A percentile compares a stretch with the other conserved stretches of the same genome.
Conservation (phyloP, 2,113 vertebrate genomes). For the Potamarius usumacintae region DNA sequence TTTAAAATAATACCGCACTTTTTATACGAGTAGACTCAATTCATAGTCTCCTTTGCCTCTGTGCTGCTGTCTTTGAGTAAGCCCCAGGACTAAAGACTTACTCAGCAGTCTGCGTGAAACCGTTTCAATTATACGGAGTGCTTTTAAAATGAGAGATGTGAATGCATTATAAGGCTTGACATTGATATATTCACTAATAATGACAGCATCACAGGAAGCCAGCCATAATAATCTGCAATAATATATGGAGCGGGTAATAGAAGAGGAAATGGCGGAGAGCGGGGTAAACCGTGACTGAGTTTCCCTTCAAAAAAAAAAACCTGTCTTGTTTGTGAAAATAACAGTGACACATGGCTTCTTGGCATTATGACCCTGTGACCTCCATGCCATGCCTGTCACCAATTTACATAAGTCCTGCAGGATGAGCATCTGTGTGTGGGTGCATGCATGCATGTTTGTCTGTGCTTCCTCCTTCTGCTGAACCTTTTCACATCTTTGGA, state of each 20-base stretch:
- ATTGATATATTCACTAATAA: constrained; percentile 55
- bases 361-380: constrained; percentile 33
- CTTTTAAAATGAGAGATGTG: constrained; percentile 54
- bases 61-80: neutral
- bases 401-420: constrained; percentile 9
- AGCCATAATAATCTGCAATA: constrained; percentile 47
- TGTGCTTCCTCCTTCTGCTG: constrained; percentile 17
- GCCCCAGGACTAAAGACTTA: constrained; percentile 35
- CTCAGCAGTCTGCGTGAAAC: constrained; percentile 49
- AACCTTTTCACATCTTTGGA: constrained; percentile 4
- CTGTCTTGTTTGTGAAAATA: constrained; percentile 20
- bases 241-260: constrained; percentile 37
- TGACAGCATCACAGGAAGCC: constrained; percentile 50
- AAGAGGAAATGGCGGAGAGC: constrained; percentile 16
- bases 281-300: constrained; percentile 32
- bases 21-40: constrained; percentile 23
- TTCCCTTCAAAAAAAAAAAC: constrained; percentile 13
- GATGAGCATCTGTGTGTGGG: constrained; percentile 17
- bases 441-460: constrained; percentile 18
- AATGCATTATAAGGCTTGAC: constrained; percentile 54
- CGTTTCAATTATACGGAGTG: constrained; percentile 57
- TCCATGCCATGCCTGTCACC: neutral
- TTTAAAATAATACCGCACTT: constrained; percentile 42
- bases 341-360: constrained; percentile 9
- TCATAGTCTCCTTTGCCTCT: constrained; percentile 39